Conservation (phyloP, 2,113 vertebrate genomes). For the Tupaia chinensis region DNA sequence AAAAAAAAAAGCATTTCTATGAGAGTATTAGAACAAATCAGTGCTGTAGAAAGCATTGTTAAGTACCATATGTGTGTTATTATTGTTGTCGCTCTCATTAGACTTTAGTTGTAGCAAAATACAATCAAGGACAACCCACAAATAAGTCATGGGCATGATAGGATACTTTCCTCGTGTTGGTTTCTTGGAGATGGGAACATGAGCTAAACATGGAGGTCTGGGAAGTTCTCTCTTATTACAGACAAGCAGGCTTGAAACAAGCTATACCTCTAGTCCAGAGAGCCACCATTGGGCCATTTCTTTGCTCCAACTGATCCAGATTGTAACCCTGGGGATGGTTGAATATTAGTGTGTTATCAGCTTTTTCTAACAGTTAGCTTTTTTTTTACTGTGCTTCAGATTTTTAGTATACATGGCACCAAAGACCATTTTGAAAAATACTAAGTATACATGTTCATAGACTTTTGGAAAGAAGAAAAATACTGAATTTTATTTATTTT, state of each 20-base stretch:
- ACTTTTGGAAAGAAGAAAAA: conserved; percentile 43
- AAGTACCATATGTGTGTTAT: rapidly evolving
- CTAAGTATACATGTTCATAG: neutral
- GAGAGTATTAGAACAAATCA: neutral
- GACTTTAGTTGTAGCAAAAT: neutral
- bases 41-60: neutral
- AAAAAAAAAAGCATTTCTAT: neutral
- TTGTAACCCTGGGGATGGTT: neutral
- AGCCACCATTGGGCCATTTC: neutral
- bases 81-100: neutral
- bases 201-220: neutral
- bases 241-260: neutral
- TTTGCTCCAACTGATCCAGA: neutral
- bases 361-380: neutral
- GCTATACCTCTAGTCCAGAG: neutral
- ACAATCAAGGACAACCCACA: neutral
- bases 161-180: neutral
- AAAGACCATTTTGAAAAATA: neutral
- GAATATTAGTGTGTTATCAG: neutral
- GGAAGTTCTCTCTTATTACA: neutral
- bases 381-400: neutral
- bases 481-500: neutral
- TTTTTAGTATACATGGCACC: neutral
- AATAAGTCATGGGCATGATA: neutral
- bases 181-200: neutral